phyloP scores from a whole-genome alignment of 2,113 vertebrate species.

The Brachypodius melanocephalos region DNA sequence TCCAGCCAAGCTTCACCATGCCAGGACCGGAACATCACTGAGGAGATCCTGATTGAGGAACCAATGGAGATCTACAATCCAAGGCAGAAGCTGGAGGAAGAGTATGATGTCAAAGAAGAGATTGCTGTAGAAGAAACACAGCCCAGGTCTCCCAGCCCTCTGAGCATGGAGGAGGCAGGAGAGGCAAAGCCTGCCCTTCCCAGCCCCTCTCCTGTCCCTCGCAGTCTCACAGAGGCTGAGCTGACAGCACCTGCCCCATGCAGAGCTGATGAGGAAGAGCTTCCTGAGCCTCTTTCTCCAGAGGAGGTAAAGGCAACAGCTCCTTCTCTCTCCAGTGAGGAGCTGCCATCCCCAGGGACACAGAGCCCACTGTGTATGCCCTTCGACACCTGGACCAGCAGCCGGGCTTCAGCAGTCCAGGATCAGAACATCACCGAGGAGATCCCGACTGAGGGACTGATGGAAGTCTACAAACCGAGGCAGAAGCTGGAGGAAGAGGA shows the following conservation, averaged over 20 bases:
- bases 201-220: background rate
- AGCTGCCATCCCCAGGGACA: background rate
- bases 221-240: background rate
- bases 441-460: too few relatives aligned
- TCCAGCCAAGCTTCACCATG: background rate
- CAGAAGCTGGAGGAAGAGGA: background rate
- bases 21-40: fast-evolving
- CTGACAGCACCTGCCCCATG: background rate
- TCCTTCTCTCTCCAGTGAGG: background rate
- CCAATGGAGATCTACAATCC: too few relatives aligned
- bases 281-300: background rate
- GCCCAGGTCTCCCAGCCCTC: background rate
- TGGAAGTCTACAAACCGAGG: background rate
- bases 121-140: background rate
- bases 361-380: background rate
- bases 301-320: background rate
- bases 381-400: too few relatives aligned
- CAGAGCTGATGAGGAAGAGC: background rate
- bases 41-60: too few relatives aligned
- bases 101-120: background rate
- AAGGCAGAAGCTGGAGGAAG: background rate
- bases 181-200: background rate
- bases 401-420: too few relatives aligned
- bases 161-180: background rate
- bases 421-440: too few relatives aligned